Conservation (phyloP, 2,113 vertebrate species). For the Echinops telfairi region DNA sequence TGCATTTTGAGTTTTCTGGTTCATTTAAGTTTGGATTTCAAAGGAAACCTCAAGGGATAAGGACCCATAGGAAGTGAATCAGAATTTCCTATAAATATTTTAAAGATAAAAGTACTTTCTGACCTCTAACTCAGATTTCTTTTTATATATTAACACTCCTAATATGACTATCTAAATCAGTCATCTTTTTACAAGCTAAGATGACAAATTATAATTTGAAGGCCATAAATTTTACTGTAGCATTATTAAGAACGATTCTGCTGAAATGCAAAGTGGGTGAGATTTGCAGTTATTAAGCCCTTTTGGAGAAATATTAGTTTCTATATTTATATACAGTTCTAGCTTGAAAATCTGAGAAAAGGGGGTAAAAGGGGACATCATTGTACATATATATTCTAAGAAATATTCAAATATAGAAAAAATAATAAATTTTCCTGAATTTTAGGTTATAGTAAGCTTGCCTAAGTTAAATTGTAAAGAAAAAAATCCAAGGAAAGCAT, state of each 20-base stretch:
- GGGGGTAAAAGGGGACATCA: neutral
- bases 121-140: slow-evolving; percentile 74
- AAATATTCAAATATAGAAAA: slow-evolving; percentile 43
- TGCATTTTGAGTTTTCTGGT: slow-evolving; percentile 78
- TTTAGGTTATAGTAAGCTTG: slow-evolving; percentile 43
- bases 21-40: slow-evolving; percentile 80
- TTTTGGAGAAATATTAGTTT: slow-evolving; percentile 31
- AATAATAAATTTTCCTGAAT: slow-evolving; percentile 43
- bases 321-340: neutral
- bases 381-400: neutral
- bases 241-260: slow-evolving; percentile 47
- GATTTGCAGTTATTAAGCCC: slow-evolving; percentile 33
- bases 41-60: slow-evolving; percentile 74
- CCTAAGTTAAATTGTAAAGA: slow-evolving; percentile 55
- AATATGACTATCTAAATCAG: neutral
- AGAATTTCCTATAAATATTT: slow-evolving; percentile 79
- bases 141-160: slow-evolving; percentile 68
- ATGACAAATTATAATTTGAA: slow-evolving; percentile 60
- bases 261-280: slow-evolving; percentile 7
- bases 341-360: neutral
- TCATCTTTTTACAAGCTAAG: slow-evolving; percentile 54
- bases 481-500: neutral
- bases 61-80: slow-evolving; percentile 56
- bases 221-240: slow-evolving; percentile 7
- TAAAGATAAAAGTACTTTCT: slow-evolving; percentile 78